Evolutionary conservation across 23 tunicate species (phyloP).

Genomic region (Trididemnum miniatum): DNA sequence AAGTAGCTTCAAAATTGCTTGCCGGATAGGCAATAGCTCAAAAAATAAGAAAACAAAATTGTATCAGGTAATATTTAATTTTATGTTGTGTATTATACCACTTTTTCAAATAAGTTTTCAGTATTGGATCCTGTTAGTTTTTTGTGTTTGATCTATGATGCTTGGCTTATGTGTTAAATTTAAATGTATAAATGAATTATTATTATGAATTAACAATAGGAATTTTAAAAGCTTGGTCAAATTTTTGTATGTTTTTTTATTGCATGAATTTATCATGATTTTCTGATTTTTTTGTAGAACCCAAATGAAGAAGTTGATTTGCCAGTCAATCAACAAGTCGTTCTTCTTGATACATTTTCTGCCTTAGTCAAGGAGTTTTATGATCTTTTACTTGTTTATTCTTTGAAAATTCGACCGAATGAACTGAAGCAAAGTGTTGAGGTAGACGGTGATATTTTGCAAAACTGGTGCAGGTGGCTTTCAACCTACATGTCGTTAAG

Average conservation of each 20-base stretch:
- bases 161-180: no score
- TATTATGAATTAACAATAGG: no score
- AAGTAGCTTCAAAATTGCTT: conserved; percentile 28
- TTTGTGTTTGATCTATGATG: no score
- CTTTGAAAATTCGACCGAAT: conserved; percentile 33
- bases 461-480: no score
- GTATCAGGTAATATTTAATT: no score
- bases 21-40: background rate
- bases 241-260: no score
- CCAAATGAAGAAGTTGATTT: conserved; percentile 36
- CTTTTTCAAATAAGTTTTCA: background rate
- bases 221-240: no score
- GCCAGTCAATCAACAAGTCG: conserved; percentile 21
- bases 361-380: conserved; percentile 46
- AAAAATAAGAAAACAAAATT: background rate
- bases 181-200: no score
- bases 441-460: background rate
- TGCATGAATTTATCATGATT: no score
- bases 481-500: no score
- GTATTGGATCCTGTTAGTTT: background rate
- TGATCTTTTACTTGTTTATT: conserved; percentile 8
- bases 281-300: no score
- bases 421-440: conserved; percentile 48
- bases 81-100: background rate
- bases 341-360: conserved; percentile 13